Conservation (phyloP, 2,797 vertebrate species). For the Selene dorsalis region DNA sequence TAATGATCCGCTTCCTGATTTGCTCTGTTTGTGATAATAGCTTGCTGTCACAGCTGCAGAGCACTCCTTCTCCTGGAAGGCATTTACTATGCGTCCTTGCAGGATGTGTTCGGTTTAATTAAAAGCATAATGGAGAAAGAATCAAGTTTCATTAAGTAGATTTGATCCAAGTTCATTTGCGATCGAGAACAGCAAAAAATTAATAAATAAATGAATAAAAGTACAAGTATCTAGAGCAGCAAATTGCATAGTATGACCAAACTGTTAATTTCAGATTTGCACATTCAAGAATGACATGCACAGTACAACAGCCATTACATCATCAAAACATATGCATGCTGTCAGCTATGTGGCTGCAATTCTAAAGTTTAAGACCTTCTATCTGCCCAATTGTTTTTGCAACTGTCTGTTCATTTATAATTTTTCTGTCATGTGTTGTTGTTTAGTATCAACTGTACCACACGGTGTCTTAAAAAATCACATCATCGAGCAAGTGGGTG, state of each 20-base stretch:
- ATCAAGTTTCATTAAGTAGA: neutral
- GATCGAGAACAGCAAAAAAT: neutral
- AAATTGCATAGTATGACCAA: neutral
- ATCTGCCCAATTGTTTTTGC: neutral
- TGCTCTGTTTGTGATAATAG: neutral
- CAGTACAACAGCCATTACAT: neutral
- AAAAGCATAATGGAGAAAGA: neutral
- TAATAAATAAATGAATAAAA: neutral
- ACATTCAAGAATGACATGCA: neutral
- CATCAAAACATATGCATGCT: neutral
- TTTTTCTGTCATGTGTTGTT: no score
- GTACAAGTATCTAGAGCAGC: neutral
- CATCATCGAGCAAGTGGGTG: no score
- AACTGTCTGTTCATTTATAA: no score
- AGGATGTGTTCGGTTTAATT: neutral
- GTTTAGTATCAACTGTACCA: neutral
- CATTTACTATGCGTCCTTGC: neutral
- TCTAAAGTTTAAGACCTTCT: neutral
- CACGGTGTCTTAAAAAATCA: no score
- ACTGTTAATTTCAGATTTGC: neutral
- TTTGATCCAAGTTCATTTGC: neutral
- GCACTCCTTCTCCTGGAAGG: neutral
- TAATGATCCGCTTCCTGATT: neutral
- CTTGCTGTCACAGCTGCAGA: neutral
- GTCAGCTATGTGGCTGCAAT: neutral